These are phyloP conservation scores for Rana temporaria DNA, from an alignment of 2,113 vertebrate species.

Conservation along the genomic window DNA sequence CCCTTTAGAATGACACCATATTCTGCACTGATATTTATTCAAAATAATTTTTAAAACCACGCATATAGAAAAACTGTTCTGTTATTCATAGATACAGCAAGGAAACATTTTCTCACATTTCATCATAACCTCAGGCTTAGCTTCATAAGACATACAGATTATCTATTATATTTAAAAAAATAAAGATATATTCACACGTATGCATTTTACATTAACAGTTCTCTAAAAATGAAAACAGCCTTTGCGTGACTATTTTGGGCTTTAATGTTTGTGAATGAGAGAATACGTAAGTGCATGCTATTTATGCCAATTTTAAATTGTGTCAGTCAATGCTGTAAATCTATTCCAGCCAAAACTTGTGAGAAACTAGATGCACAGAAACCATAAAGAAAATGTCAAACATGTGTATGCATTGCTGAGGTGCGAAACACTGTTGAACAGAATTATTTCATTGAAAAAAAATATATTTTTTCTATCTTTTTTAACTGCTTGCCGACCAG, in stretches of 20 bases:
- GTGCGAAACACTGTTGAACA: no score
- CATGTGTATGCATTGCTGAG: no score
- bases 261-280: not conserved
- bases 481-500: no score
- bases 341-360: not conserved
- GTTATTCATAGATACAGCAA: not conserved
- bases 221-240: not conserved
- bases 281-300: not conserved
- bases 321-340: not conserved
- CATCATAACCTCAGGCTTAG: slow-evolving; percentile 1
- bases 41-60: not conserved
- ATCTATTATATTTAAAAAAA: not conserved
- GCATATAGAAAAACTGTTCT: not conserved
- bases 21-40: not conserved
- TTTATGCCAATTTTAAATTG: slow-evolving; percentile 20
- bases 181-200: slow-evolving; percentile 11
- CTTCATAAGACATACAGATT: not conserved
- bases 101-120: slow-evolving; percentile 16
- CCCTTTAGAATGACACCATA: not conserved
- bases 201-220: not conserved
- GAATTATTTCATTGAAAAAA: no score
- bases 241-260: not conserved
- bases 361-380: not conserved
- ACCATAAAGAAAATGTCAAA: not conserved
- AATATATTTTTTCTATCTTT: no score